Conservation (phyloP, 2,888 invertebrate species). For the Diloba caeruleocephala region DNA sequence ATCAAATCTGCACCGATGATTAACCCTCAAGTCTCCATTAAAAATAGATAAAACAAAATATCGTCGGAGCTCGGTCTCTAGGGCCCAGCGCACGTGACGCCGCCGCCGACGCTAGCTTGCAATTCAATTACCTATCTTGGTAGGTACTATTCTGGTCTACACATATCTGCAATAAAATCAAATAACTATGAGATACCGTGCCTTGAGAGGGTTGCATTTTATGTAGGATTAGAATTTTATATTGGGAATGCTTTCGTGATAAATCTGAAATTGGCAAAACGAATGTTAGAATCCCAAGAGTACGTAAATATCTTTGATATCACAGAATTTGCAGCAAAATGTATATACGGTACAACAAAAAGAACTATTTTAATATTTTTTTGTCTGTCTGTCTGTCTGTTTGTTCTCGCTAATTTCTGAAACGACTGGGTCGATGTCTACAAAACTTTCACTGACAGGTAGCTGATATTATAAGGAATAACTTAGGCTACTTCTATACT, state of each 20-base stretch:
- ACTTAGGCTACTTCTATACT: too few species aligned
- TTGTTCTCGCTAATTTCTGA: too few species aligned
- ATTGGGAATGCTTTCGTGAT: slow-evolving; percentile 6
- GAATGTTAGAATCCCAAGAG: too few species aligned
- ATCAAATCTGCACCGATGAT: slow-evolving; percentile 78
- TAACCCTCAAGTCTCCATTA: slow-evolving; percentile 81
- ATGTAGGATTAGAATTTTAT: slow-evolving; percentile 23
- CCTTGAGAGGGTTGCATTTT: slow-evolving; percentile 42
- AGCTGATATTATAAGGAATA: too few species aligned
- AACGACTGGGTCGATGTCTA: too few species aligned
- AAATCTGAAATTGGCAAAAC: slow-evolving; percentile 12
- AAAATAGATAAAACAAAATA: slow-evolving; percentile 87
- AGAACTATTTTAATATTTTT: too few species aligned
- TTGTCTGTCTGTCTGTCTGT: too few species aligned
- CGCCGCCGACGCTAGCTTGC: slow-evolving; percentile 68
- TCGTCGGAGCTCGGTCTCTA: slow-evolving; percentile 70
- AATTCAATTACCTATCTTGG: slow-evolving; percentile 83
- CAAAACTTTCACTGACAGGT: too few species aligned
- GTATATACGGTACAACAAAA: too few species aligned
- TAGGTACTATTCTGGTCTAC: slow-evolving; percentile 64
- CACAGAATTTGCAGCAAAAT: neutral
- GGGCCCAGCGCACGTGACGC: slow-evolving; percentile 72
- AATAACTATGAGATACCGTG: slow-evolving; percentile 63
- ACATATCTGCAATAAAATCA: slow-evolving; percentile 68
- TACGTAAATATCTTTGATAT: neutral